A percentile compares a stretch with the other conserved stretches of the same genome.
Evolutionary conservation across 2,113 vertebrate genomes (phyloP).

Genomic region (Aptenodytes patagonicus): DNA sequence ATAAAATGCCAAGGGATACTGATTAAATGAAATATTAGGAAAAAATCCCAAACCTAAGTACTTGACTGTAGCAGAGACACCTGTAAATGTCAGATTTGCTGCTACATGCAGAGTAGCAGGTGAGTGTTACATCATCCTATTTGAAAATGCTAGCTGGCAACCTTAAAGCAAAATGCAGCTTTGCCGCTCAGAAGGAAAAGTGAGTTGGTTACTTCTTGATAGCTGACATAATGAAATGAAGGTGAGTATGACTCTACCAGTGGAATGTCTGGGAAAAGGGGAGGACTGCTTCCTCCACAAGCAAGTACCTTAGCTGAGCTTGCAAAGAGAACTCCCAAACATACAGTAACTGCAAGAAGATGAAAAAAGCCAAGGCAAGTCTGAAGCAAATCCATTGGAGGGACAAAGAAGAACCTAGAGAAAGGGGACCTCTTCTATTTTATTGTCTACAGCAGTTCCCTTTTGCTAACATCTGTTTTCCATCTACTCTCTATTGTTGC

Average conservation of each 20-base stretch:
- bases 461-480: neutral
- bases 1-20: neutral
- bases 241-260: neutral
- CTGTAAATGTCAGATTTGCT: neutral
- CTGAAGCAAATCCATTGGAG: neutral
- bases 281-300: neutral
- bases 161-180: neutral
- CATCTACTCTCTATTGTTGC: neutral
- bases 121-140: neutral
- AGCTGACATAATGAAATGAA: neutral
- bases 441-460: neutral
- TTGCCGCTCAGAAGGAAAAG: neutral
- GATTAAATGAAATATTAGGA: neutral
- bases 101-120: neutral
- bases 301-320: neutral
- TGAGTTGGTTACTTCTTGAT: neutral
- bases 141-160: neutral
- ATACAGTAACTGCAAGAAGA: neutral
- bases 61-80: neutral
- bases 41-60: neutral
- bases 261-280: neutral
- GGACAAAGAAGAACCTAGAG: neutral
- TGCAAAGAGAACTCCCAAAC: neutral
- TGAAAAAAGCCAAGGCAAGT: neutral
- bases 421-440: neutral